These are phyloP conservation scores for Neuroterus valhalla DNA, from an alignment of 1,140 invertebrate species.

Conservation along the genomic window DNA sequence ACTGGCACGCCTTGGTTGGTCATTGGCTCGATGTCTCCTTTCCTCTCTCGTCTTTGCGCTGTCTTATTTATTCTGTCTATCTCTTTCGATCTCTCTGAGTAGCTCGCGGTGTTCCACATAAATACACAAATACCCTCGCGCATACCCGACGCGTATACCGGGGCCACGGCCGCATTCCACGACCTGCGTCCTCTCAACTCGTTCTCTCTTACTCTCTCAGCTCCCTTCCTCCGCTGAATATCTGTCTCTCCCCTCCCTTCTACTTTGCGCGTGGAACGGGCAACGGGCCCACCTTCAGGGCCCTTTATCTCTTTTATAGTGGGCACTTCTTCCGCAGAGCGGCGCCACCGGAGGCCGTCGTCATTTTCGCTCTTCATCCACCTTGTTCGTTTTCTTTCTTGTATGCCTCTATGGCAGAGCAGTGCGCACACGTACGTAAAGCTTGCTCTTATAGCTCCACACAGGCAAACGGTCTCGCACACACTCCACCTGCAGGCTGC, in stretches of 20 bases:
- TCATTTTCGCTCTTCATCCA: conserved; percentile 44
- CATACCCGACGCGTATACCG: conserved; percentile 63
- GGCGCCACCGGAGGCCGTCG: conserved; percentile 66
- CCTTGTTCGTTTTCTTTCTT: conserved; percentile 38
- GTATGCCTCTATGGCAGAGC: neutral
- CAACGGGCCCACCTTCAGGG: conserved; percentile 61
- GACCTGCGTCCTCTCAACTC: conserved; percentile 53
- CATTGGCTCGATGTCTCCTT: conserved; percentile 65
- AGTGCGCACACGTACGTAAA: conserved; percentile 5
- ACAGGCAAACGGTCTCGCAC: conserved; percentile 39
- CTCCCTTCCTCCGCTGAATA: conserved; percentile 34
- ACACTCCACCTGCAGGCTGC: conserved; percentile 28
- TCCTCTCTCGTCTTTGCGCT: conserved; percentile 37
- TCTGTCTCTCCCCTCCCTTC: conserved; percentile 27
- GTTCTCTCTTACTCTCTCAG: conserved; percentile 36
- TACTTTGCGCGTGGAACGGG: conserved; percentile 46
- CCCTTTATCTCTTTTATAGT: conserved; percentile 52
- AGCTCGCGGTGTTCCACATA: conserved; percentile 67
- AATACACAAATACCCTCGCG: conserved; percentile 72
- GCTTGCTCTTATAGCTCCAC: conserved; percentile 28
- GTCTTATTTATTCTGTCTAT: conserved; percentile 11
- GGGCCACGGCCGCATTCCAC: conserved; percentile 73
- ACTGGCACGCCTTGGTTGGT: conserved; percentile 71
- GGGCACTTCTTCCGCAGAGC: conserved; percentile 45
- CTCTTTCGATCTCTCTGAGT: neutral